Evolutionary conservation across 1,140 invertebrate species (phyloP).

Genomic region (Rhizoglyphus robini): DNA sequence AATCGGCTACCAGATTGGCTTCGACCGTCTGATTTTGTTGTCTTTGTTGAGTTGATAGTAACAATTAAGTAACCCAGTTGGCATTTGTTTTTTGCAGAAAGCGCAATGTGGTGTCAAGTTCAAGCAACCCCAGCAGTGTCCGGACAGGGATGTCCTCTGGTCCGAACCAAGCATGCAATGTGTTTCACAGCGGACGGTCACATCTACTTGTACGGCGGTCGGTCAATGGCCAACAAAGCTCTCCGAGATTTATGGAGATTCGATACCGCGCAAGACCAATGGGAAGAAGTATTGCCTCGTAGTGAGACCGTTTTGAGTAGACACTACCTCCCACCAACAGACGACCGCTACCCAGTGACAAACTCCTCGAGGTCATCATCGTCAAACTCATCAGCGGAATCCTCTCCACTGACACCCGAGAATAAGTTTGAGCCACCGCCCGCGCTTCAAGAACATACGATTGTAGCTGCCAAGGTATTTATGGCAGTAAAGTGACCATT

Average conservation of each 20-base stretch:
- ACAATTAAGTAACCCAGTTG: too few relatives aligned
- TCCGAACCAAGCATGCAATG: constrained; percentile 64
- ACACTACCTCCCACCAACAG: background rate
- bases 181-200: constrained; percentile 47
- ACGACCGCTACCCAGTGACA: too few relatives aligned
- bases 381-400: background rate
- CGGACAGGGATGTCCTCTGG: constrained; percentile 30
- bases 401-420: background rate
- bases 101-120: constrained; percentile 25
- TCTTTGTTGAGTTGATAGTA: too few relatives aligned
- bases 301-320: constrained; percentile 40
- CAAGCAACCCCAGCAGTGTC: constrained; percentile 10
- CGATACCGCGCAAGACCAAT: constrained; percentile 44
- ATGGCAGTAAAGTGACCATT: too few relatives aligned
- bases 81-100: too few relatives aligned
- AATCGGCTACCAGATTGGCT: too few relatives aligned
- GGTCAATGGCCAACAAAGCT: constrained; percentile 57
- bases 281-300: constrained; percentile 33
- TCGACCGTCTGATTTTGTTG: too few relatives aligned
- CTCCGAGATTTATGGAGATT: constrained; percentile 73
- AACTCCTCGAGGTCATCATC: background rate
- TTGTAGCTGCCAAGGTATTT: constrained; percentile 44
- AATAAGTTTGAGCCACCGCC: constrained; percentile 44
- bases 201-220: constrained; percentile 64
- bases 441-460: constrained; percentile 66